Evolutionary conservation across 2,888 invertebrate genomes (phyloP).

Genomic region (Anorthoa munda): DNA sequence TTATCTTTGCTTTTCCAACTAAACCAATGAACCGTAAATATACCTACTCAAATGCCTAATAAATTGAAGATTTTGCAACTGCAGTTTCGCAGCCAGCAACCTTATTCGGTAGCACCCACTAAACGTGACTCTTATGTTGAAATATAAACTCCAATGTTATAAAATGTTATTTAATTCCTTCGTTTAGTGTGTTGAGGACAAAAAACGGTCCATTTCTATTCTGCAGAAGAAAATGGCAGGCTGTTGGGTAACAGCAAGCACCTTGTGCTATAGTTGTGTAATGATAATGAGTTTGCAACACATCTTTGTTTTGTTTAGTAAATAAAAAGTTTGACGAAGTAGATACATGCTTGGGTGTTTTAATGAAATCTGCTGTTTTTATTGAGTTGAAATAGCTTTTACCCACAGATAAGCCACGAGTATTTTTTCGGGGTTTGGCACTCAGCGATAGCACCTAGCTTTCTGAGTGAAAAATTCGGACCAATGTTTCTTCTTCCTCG

Average conservation of each 20-base stretch:
- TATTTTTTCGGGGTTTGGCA: too few relatives aligned
- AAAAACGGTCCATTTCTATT: conserved; percentile 37
- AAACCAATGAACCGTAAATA: conserved; percentile 21
- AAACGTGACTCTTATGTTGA: conserved; percentile 19
- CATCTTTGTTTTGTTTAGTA: conserved; percentile 20
- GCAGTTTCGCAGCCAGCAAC: conserved; percentile 1
- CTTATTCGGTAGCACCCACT: conserved; percentile 2
- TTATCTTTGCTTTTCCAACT: not conserved
- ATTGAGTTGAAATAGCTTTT: too few relatives aligned
- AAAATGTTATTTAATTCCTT: conserved; percentile 35
- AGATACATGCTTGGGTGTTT: too few relatives aligned
- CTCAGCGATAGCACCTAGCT: too few relatives aligned
- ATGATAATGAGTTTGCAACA: conserved; percentile 18
- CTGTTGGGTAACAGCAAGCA: conserved; percentile 24
- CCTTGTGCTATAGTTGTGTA: conserved; percentile 14
- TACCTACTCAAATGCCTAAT: not conserved
- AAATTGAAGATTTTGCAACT: conserved; percentile 15
- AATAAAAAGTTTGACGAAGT: not conserved
- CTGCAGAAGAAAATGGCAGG: conserved; percentile 9
- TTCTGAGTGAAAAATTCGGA: too few relatives aligned
- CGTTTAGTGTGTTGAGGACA: conserved; percentile 17
- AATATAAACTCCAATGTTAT: conserved; percentile 31
- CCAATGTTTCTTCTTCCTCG: too few relatives aligned
- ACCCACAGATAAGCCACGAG: too few relatives aligned
- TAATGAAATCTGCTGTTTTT: too few relatives aligned